Percentiles rank a stretch among this genome's conserved stretches.
These are phyloP conservation scores for Calcarius lapponicus DNA, from an alignment of 2,797 vertebrate species.

Conservation along the genomic window DNA sequence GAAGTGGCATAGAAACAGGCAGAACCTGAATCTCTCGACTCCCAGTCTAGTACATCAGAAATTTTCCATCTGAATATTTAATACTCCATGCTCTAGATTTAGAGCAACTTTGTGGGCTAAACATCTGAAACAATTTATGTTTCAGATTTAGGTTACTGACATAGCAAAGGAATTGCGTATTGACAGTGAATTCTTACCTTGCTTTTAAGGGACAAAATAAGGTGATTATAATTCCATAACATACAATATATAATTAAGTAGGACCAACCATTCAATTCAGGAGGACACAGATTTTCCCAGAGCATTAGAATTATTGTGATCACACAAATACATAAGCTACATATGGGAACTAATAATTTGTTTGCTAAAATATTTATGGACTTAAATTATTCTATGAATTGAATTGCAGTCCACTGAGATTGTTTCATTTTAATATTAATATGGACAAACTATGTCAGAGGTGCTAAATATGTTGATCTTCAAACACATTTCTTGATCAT, in stretches of 20 bases:
- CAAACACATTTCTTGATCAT: conserved; percentile 29
- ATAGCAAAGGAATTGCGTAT: neutral
- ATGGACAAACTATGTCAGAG: neutral
- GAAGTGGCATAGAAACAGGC: neutral
- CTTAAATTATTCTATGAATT: conserved; percentile 38
- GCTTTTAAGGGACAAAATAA: neutral
- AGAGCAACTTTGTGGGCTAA: neutral
- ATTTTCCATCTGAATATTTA: neutral
- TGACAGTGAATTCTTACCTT: neutral
- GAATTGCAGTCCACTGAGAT: neutral
- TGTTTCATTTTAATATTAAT: conserved; percentile 44
- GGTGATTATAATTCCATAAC: neutral
- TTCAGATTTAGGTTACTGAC: neutral
- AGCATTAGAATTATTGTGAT: conserved; percentile 10
- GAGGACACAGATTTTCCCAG: neutral
- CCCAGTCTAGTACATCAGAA: neutral
- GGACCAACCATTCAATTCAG: neutral
- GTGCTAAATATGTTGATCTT: conserved; percentile 13
- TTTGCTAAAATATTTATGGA: conserved; percentile 51
- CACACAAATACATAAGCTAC: neutral
- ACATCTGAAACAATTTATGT: neutral
- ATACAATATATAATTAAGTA: neutral
- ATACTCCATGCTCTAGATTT: neutral
- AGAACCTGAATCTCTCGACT: neutral
- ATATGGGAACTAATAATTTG: neutral